Evolutionary conservation across 23 tunicate genomes (phyloP).

Genomic region (Aplidium turbinatum): DNA sequence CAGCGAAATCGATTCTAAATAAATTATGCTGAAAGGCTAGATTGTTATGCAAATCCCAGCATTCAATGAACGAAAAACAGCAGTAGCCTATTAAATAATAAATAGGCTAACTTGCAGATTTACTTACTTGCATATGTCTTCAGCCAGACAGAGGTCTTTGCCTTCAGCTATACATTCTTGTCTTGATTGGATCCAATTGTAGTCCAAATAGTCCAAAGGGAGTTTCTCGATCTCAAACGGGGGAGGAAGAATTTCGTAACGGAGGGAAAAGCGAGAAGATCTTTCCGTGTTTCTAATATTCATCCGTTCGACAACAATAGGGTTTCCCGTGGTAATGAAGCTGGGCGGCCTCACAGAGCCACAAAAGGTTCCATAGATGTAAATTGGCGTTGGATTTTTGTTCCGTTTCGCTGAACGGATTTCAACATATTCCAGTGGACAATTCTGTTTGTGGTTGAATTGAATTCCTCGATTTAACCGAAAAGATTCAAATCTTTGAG

Average conservation of each 20-base stretch:
- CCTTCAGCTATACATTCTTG: constrained; percentile 11
- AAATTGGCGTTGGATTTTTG: background rate
- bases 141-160: constrained; percentile 36
- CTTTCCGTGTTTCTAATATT: background rate
- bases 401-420: constrained; percentile 11
- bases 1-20: no score
- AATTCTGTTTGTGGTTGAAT: constrained; percentile 43
- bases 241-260: constrained; percentile 48
- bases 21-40: no score
- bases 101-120: no score
- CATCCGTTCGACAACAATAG: constrained; percentile 13
- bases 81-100: no score
- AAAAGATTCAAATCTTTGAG: constrained; percentile 40
- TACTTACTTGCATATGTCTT: constrained; percentile 61
- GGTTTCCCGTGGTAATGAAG: constrained; percentile 46
- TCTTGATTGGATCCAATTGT: constrained; percentile 36
- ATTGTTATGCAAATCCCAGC: no score
- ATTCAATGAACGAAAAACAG: no score
- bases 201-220: background rate
- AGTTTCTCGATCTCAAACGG: constrained; percentile 15
- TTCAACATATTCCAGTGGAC: constrained; percentile 13
- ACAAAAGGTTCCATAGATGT: constrained; percentile 43
- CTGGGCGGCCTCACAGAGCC: constrained; percentile 20
- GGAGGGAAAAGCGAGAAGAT: constrained; percentile 28
- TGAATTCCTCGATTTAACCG: constrained; percentile 15